Percentiles rank a stretch among this genome's conserved stretches.
phyloP scores from a whole-genome alignment of 2,888 invertebrate genomes.

The Spilosoma lubricipeda region DNA sequence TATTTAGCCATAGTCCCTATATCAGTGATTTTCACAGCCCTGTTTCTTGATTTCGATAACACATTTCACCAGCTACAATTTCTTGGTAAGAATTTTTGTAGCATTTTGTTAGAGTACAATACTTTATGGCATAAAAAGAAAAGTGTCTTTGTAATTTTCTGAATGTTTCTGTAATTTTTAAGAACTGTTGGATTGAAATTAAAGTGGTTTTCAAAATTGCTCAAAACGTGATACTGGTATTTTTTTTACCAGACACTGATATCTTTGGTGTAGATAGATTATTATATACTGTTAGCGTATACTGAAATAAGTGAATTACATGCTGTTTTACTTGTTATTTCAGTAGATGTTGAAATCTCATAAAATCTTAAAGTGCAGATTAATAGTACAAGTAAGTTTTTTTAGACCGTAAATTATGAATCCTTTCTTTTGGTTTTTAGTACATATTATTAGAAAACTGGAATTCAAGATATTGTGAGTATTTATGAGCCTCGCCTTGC shows the following conservation, averaged over 20 bases:
- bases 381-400: neutral
- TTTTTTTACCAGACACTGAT: no score
- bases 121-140: neutral
- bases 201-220: neutral
- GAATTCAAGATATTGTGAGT: neutral
- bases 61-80: neutral
- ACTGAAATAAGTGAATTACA: neutral
- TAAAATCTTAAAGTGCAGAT: neutral
- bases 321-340: neutral
- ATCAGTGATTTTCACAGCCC: conserved; percentile 6
- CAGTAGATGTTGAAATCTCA: neutral
- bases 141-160: neutral
- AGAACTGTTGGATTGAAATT: neutral
- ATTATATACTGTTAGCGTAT: no score
- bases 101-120: neutral
- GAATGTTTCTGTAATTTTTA: neutral
- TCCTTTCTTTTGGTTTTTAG: neutral
- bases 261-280: no score
- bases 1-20: conserved; percentile 11
- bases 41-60: neutral
- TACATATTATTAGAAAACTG: neutral
- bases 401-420: neutral
- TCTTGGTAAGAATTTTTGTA: conserved; percentile 6
- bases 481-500: no score
- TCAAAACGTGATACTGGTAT: neutral